These are phyloP conservation scores for Mesorhabditis spiculigera DNA, from an alignment of 2,888 invertebrate species.

Conservation along the genomic window DNA sequence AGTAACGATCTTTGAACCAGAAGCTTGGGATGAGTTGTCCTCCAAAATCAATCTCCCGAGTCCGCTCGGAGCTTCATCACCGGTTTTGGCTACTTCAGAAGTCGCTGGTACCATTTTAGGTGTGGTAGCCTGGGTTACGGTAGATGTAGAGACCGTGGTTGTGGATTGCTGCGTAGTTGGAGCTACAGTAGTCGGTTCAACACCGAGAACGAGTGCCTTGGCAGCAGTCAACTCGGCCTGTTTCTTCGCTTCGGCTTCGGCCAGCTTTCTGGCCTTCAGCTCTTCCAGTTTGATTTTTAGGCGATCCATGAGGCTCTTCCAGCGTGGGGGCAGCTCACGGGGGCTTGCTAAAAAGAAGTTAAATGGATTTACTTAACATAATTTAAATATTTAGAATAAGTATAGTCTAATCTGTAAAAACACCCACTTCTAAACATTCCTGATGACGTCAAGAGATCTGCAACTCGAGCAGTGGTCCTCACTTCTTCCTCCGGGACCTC, in stretches of 20 bases:
- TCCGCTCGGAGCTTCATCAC: background rate
- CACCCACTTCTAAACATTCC: too few species aligned
- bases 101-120: too few species aligned
- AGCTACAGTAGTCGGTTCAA: background rate
- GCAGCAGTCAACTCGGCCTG: too few species aligned
- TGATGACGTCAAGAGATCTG: too few species aligned
- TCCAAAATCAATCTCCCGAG: background rate
- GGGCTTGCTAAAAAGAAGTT: background rate
- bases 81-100: too few species aligned
- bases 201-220: too few species aligned
- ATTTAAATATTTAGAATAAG: too few species aligned
- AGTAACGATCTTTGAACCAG: background rate
- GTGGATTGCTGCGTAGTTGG: background rate
- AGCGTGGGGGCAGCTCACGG: slow-evolving; percentile 10
- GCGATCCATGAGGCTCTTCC: slow-evolving; percentile 27
- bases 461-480: too few species aligned
- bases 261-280: slow-evolving; percentile 25
- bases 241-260: background rate
- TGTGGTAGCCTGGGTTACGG: background rate
- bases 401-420: too few species aligned
- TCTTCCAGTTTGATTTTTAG: slow-evolving; percentile 30
- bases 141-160: background rate
- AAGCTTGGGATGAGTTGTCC: background rate
- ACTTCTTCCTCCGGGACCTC: too few species aligned
- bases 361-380: too few species aligned